Evolutionary conservation across 2,113 vertebrate genomes (phyloP), one percentile per base, ranked within the genome.

Genomic region (Chloroceryle aenea): DNA sequence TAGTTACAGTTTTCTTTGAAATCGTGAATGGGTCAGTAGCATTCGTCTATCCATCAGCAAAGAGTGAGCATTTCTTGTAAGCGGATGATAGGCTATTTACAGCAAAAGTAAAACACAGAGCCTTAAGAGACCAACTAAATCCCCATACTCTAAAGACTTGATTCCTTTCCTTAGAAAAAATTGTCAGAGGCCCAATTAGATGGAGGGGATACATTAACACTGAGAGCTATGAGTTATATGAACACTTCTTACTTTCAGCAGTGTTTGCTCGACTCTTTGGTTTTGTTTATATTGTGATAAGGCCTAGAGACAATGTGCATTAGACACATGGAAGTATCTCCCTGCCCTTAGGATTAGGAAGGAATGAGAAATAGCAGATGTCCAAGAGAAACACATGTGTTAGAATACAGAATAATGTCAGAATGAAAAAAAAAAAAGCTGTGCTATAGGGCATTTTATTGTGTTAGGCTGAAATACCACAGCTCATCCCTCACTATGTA

Each of bases 231-330:
- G 74, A 77, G 36, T 66, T 85, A 23, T 6, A 26, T n/a, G 64
- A 94, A 42, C 38, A 32, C 42, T 48, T 90, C 16, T 90, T 80
- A 63, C 42, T 93, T 94, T 91, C 74, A 62, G 62, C 36, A 36
- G 67, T 9, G 20, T 56, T 92, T 77, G 50, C 84, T 69, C 36
- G 25, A 38, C 36, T 87, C 26, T 2, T 3, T 82, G 21, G 7
- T 66, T 93, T 66, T 93, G 55, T 90, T 96, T 95, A 80, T 62
- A 32, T 47, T 96, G 74, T 43, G 91, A 89, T 96, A 93, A 93
- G 67, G 19, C 50, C 71, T 48, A 61, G 77, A 85, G 77, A 79
- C 81, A 58, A 21, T 0, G 1, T 77, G 45, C 53, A n/a, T 87
- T 66, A 76, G 78, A 53, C 69, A 53, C n/a, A 75, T 48, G 27